Evolutionary conservation across 2,113 vertebrate genomes (phyloP), one percentile per base, ranked within the genome.

Genomic region (Poeciliopsis prolifica): DNA sequence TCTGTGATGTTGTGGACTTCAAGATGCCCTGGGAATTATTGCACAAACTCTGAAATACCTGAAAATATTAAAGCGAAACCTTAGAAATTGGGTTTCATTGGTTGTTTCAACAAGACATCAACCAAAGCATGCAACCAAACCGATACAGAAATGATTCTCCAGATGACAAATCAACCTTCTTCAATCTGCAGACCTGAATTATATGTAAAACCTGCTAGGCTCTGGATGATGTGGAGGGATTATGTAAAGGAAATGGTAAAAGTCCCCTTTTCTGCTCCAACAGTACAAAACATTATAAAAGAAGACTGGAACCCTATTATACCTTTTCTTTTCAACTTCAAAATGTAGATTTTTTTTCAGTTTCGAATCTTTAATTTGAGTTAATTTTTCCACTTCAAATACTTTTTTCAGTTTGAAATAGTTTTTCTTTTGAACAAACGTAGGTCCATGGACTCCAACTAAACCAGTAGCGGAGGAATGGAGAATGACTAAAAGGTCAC

Each of bases 401-500:
- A 12, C 10, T 37, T 37, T 3, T 11, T 35, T 12, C 35, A 37
- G 35, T 37, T 37, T 37, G 35, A 37, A 37, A 37, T 37, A 11
- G 10, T 37, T 37, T 37, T 37, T 37, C 35, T 37, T 37, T 37
- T 37, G 10, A 37, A 37, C 35, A 37, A 37, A 37, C 35, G 0
- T 3, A 11, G 35, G 10, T 10, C 35, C 35, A 66, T 77, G 30
- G 22, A 24, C 51, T 58, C 51, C 22, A 10, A 58, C 51, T 58
- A n/a, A 24, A n/a, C 22, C 1, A 19, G 33, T 2, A 33, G 35
- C 71, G 78, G 73, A 65, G 37, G 74, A 26, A 24, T 3, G 51
- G 78, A 83, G 68, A 81, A 66, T 72, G 65, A 26, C 33, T 44
- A 78, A 30, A 31, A 72, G 65, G 69, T 68, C 51, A 19, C n/a